Base-by-base conservation (phyloP, 2,888 invertebrate genomes). In the Morpho deidamia region DNA sequence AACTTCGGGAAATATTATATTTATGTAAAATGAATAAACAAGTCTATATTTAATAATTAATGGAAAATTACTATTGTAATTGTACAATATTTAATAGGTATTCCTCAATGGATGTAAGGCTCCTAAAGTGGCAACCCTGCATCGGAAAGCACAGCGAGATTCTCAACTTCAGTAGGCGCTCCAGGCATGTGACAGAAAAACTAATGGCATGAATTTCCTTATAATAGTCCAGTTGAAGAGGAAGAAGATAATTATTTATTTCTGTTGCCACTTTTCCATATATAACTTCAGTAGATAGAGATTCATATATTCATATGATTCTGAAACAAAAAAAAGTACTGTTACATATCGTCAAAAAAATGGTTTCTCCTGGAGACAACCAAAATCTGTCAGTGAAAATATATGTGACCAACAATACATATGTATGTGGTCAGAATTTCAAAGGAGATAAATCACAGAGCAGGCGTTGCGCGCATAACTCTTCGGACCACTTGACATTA, bases 401-500 rank as follows among this genome's bases (percentile, higher is more conserved):
- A 69, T 80, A 73, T 76, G 71, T 68, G 64, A 55, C 61, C 63
- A 47, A 40, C 56, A 47, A 70, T 75, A 73, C 70, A 72, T 76
- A 78, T 77, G 74, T 76, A 77, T 78, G 74, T 69, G 74, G 77
- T 73, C 63, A 66, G 76, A 51, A 76, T 77, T 74, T 76, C 71
- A 70, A 75, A 70, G 70, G 70, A 77, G 68, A 83, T 85, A 85
- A 83, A 85, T 86, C 85, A 81, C 71, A 74, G 76, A 72, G 71
- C 78, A 78, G 76, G 76, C 81, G 77, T 78, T 79, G 79, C 81
- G 80, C 78, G 78, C 79, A 83, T 84, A 83, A 83, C 76, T 85
- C 84, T 81, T 74, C 74, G 81, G 76, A 72, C 81, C 79, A 79
- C 82, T 83, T 79, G 83, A 83, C 83, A 80, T 83, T 80, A 78